Percentiles rank a stretch among this genome's conserved stretches.
These are phyloP conservation scores for Orchesella cincta DNA, from an alignment of 1,140 invertebrate species.

Conservation along the genomic window DNA sequence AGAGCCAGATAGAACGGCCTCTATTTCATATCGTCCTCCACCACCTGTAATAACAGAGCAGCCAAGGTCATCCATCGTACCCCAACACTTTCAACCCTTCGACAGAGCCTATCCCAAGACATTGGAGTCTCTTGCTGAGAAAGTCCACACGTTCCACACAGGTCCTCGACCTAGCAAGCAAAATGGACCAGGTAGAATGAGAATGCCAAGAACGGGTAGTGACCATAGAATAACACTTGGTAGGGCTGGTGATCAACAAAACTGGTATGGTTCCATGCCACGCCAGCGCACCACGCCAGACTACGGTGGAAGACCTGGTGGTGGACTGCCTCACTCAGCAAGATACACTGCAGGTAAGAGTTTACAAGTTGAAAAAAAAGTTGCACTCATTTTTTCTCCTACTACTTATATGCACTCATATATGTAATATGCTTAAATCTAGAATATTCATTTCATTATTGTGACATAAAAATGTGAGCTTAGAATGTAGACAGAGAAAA, in stretches of 20 bases:
- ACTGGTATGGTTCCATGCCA: constrained; percentile 55
- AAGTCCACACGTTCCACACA: constrained; percentile 80
- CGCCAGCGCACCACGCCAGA: constrained; percentile 55
- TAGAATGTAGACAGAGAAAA: background rate
- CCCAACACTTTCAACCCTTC: constrained; percentile 75
- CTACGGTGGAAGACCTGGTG: constrained; percentile 25
- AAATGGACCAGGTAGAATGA: constrained; percentile 61
- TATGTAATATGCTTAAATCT: too few relatives aligned
- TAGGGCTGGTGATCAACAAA: constrained; percentile 39
- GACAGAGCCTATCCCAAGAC: constrained; percentile 87
- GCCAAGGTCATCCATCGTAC: constrained; percentile 68
- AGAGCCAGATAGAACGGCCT: constrained; percentile 6
- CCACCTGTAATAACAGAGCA: constrained; percentile 84
- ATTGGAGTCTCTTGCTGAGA: constrained; percentile 82
- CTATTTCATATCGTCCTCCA: constrained; percentile 61
- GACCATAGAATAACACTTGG: constrained; percentile 67
- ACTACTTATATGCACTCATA: background rate
- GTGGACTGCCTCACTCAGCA: constrained; percentile 13
- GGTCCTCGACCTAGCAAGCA: constrained; percentile 61
- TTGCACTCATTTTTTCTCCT: background rate
- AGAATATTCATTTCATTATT: background rate
- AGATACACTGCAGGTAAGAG: constrained; percentile 46
- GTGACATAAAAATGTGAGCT: background rate
- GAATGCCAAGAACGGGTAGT: constrained; percentile 78
- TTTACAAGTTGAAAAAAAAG: background rate